Percentiles rank a stretch among this genome's conserved stretches.
These are phyloP conservation scores for Arge pagana DNA, from an alignment of 2,888 invertebrate genomes.

Conservation along the genomic window DNA sequence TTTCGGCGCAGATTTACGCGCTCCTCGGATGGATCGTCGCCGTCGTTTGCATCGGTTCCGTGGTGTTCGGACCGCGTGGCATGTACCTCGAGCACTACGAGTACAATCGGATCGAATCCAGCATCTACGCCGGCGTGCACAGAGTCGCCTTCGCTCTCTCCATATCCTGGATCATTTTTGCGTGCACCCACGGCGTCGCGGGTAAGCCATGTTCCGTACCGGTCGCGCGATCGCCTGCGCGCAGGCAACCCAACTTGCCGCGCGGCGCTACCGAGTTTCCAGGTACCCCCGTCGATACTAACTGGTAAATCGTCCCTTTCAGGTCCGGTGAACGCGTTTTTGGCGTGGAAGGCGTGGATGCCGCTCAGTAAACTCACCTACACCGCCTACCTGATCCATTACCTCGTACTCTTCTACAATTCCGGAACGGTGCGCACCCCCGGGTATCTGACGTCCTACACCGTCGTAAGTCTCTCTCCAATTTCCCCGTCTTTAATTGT, in stretches of 20 bases:
- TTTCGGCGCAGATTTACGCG: constrained; percentile 34
- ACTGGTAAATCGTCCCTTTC: constrained; percentile 14
- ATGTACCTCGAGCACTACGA: constrained; percentile 43
- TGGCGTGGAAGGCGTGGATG: constrained; percentile 48
- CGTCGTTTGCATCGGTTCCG: constrained; percentile 29
- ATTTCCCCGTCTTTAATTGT: not conserved
- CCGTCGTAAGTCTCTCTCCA: constrained; percentile 35
- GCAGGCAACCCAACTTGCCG: not conserved
- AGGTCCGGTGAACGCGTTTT: constrained; percentile 44
- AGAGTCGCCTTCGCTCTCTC: constrained; percentile 46
- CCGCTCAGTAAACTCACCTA: constrained; percentile 51
- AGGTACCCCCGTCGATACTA: too few species aligned
- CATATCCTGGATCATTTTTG: constrained; percentile 58
- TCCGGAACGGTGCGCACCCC: constrained; percentile 41
- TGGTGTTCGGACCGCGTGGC: constrained; percentile 40
- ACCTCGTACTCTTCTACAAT: constrained; percentile 43
- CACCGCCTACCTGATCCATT: constrained; percentile 52
- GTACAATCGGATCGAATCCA: constrained; percentile 44
- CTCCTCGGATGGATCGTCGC: constrained; percentile 44
- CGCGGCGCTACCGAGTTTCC: not conserved
- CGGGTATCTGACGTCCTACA: constrained; percentile 35
- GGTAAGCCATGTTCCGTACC: too few species aligned
- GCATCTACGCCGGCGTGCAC: constrained; percentile 51
- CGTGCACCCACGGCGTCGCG: constrained; percentile 69
- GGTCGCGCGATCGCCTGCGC: not conserved